Percentiles rank a stretch among this genome's conserved stretches.
Evolutionary conservation across 2,888 invertebrate genomes (phyloP).

Genomic region (Thera obeliscata): DNA sequence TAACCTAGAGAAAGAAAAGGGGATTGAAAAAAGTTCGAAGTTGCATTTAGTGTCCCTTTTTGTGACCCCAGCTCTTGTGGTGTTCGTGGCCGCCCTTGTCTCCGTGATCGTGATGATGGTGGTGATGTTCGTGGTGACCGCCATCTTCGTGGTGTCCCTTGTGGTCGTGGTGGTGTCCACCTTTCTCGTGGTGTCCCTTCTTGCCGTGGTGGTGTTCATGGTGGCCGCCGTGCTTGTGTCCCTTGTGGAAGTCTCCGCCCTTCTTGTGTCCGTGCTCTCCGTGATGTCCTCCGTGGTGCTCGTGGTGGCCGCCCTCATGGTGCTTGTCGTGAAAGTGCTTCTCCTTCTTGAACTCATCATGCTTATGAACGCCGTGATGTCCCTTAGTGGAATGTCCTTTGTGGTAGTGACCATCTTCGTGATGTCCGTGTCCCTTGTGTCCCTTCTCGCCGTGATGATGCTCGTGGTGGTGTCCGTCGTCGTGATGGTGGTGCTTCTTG

Average conservation of each 20-base stretch:
- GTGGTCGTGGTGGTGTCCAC: slow-evolving; percentile 91
- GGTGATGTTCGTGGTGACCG: slow-evolving; percentile 91
- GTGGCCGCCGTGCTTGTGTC: slow-evolving; percentile 90
- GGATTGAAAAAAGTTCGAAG: slow-evolving; percentile 34
- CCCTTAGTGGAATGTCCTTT: slow-evolving; percentile 94
- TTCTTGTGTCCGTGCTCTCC: slow-evolving; percentile 92
- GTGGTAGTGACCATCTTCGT: slow-evolving; percentile 88
- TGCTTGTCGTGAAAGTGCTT: slow-evolving; percentile 94
- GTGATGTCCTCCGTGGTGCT: slow-evolving; percentile 91
- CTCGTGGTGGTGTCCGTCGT: slow-evolving; percentile 87
- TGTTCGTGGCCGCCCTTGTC: slow-evolving; percentile 93
- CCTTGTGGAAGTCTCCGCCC: slow-evolving; percentile 91
- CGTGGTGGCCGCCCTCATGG: slow-evolving; percentile 91
- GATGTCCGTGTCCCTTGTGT: slow-evolving; percentile 84
- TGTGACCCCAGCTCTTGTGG: slow-evolving; percentile 91
- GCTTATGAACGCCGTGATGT: slow-evolving; percentile 92
- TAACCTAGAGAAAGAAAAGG: slow-evolving; percentile 63
- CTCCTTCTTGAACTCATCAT: slow-evolving; percentile 93
- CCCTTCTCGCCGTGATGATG: slow-evolving; percentile 88
- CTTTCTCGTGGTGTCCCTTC: slow-evolving; percentile 92
- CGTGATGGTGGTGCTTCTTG: slow-evolving; percentile 87
- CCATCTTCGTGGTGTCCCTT: slow-evolving; percentile 91
- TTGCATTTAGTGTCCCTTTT: slow-evolving; percentile 77
- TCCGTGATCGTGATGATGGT: slow-evolving; percentile 89
- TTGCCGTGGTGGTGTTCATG: slow-evolving; percentile 92